A percentile compares a stretch with the other conserved stretches of the same genome.
These are phyloP conservation scores for Idris sp. DNA, from an alignment of 1,140 invertebrate species.

Conservation along the genomic window DNA sequence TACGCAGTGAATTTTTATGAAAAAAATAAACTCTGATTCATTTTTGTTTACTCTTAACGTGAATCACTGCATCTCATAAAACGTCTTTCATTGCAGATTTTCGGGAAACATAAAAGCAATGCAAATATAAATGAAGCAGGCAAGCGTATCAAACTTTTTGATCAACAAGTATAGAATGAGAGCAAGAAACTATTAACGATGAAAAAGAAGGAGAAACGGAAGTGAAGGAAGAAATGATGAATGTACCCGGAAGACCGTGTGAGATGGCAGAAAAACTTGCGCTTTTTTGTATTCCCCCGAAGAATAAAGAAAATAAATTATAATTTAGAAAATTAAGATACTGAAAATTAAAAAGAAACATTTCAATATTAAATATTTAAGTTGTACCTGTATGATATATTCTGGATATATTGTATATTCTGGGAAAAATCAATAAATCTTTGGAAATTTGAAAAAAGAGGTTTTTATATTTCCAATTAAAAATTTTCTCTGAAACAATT, in stretches of 20 bases:
- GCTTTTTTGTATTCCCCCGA: slow-evolving; percentile 45
- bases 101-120: slow-evolving; percentile 17
- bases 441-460: too few relatives aligned
- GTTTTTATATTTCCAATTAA: too few relatives aligned
- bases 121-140: slow-evolving; percentile 46
- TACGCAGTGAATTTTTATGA: too few relatives aligned
- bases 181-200: slow-evolving; percentile 49
- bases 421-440: too few relatives aligned
- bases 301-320: slow-evolving; percentile 36
- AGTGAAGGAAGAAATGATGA: slow-evolving; percentile 62
- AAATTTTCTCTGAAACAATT: too few relatives aligned
- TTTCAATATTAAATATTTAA: too few relatives aligned
- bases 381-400: too few relatives aligned
- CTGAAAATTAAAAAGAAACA: too few relatives aligned
- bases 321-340: too few relatives aligned
- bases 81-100: too few relatives aligned
- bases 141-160: slow-evolving; percentile 45
- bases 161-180: slow-evolving; percentile 52
- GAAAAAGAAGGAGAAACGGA: slow-evolving; percentile 64
- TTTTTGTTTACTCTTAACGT: slow-evolving; percentile 6
- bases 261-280: slow-evolving; percentile 40
- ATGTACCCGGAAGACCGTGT: slow-evolving; percentile 53
- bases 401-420: neutral
- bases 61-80: neutral
- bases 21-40: too few relatives aligned